Conservation (phyloP, 2,113 vertebrate genomes). For the Protobothrops flavoviridis region DNA sequence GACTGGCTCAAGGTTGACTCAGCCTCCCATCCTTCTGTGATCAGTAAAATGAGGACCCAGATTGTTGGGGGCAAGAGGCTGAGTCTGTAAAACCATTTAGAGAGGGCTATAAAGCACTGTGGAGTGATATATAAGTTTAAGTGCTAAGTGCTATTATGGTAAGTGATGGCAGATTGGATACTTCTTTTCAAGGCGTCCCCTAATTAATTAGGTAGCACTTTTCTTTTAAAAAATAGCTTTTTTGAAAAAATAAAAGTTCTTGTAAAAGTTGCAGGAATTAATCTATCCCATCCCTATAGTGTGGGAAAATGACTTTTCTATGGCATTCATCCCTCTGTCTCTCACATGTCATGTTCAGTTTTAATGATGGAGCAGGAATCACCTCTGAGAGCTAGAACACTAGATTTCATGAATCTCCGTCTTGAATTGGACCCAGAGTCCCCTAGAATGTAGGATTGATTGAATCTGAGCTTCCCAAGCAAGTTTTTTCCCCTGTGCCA, state of each 20-base stretch:
- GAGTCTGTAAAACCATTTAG: too few relatives aligned
- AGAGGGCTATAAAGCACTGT: too few relatives aligned
- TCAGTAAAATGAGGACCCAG: too few relatives aligned
- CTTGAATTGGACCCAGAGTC: too few relatives aligned
- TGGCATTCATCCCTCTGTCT: too few relatives aligned
- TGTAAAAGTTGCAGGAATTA: neutral
- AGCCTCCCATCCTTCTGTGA: too few relatives aligned
- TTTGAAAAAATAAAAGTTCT: neutral
- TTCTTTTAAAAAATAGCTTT: neutral
- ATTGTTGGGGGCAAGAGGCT: too few relatives aligned
- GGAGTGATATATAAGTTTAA: too few relatives aligned
- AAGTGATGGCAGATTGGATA: neutral
- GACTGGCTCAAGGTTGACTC: too few relatives aligned
- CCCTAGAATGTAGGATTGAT: neutral
- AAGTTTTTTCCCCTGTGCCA: too few relatives aligned
- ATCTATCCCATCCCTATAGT: neutral
- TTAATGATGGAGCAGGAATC: neutral
- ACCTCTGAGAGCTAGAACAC: neutral
- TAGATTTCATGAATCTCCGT: neutral
- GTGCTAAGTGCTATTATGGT: too few relatives aligned
- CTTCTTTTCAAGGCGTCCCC: neutral
- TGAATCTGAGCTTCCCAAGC: neutral
- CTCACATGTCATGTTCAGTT: neutral
- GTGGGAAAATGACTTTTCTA: neutral
- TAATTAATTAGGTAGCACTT: neutral